phyloP scores from a whole-genome alignment of 2,113 vertebrate genomes.

The Onychostoma macrolepis region DNA sequence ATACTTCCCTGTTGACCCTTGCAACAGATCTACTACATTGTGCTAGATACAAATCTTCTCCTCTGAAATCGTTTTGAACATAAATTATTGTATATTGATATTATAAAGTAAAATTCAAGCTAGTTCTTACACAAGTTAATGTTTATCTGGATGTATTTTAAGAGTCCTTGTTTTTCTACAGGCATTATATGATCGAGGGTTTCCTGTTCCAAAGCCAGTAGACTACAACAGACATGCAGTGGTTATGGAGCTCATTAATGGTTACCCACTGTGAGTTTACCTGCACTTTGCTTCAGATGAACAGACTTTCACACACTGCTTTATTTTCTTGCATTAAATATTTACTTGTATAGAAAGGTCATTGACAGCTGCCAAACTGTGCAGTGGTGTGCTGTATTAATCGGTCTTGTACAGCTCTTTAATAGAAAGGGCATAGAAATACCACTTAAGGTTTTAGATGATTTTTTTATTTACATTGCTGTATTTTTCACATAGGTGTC shows the following conservation, averaged over 20 bases:
- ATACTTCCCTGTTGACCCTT: neutral
- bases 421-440: neutral
- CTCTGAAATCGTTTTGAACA: neutral
- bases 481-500: constrained; percentile 77
- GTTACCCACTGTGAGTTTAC: constrained; percentile 91
- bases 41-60: neutral
- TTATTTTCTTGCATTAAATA: neutral
- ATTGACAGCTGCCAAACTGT: neutral
- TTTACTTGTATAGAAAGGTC: neutral
- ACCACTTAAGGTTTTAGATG: neutral
- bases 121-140: neutral
- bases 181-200: constrained; percentile 89
- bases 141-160: neutral
- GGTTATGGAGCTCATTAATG: constrained; percentile 94
- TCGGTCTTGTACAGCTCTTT: neutral
- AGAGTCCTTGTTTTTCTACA: constrained; percentile 60
- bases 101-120: neutral
- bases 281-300: neutral
- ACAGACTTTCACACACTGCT: neutral
- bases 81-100: neutral
- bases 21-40: neutral
- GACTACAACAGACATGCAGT: constrained; percentile 96
- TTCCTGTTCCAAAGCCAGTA: constrained; percentile 94
- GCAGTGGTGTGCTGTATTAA: neutral
- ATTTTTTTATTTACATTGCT: neutral